phyloP scores from a whole-genome alignment of 2,888 invertebrate genomes.

The Toxonevra muliebris region DNA sequence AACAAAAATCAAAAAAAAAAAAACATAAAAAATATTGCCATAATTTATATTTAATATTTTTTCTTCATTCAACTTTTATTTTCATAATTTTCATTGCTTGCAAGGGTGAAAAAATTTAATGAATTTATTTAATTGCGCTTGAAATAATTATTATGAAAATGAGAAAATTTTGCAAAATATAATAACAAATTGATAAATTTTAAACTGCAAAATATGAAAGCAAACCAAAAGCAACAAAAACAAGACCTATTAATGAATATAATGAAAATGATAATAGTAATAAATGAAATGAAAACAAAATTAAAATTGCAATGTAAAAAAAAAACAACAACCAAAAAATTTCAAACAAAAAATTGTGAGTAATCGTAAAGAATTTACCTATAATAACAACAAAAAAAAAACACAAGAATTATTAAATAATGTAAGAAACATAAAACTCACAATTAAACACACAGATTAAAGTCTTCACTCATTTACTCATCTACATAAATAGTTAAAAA shows the following conservation, averaged over 20 bases:
- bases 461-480: neutral
- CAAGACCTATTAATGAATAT: neutral
- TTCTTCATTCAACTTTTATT: too few species aligned
- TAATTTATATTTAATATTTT: neutral
- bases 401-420: too few species aligned
- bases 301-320: neutral
- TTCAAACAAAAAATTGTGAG: too few species aligned
- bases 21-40: conserved; percentile 8
- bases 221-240: neutral
- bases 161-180: neutral
- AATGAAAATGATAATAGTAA: too few species aligned
- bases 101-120: too few species aligned
- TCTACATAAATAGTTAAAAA: too few species aligned
- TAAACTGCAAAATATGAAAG: neutral
- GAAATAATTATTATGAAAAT: neutral
- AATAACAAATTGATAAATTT: neutral
- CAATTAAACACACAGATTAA: neutral
- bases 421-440: neutral
- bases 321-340: too few species aligned
- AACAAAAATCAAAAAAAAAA: conserved; percentile 20
- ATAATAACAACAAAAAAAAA: too few species aligned
- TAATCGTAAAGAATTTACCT: too few species aligned
- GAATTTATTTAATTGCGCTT: neutral
- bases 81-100: too few species aligned
- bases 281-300: too few species aligned